These are phyloP conservation scores for Agriopis aurantiaria DNA, from an alignment of 2,888 invertebrate species.

Conservation along the genomic window DNA sequence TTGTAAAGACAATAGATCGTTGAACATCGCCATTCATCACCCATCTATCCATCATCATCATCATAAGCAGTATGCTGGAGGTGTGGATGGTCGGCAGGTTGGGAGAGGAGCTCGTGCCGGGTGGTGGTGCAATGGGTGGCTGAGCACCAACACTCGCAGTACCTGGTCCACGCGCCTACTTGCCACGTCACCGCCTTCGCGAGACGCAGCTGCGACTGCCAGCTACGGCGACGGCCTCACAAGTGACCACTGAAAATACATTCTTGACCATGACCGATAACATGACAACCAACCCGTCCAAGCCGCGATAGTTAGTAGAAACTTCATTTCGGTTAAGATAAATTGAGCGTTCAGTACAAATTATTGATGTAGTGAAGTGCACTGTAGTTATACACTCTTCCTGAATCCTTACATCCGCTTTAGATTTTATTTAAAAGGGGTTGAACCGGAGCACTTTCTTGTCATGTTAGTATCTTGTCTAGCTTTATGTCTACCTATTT, in stretches of 20 bases:
- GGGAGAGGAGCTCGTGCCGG: conserved; percentile 58
- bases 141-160: conserved; percentile 63
- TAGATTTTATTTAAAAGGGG: neutral
- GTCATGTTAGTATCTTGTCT: neutral
- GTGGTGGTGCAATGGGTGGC: conserved; percentile 61
- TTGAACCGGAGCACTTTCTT: neutral
- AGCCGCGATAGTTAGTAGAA: neutral
- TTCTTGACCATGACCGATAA: neutral
- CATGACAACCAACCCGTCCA: neutral
- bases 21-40: neutral
- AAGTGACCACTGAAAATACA: neutral
- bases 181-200: conserved; percentile 69
- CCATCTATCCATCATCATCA: conserved; percentile 34
- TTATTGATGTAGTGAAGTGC: neutral
- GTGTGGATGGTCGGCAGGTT: conserved; percentile 42
- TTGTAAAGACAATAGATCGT: neutral
- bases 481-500: neutral
- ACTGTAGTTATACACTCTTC: neutral
- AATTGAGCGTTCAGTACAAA: neutral
- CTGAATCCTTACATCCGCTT: neutral
- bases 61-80: conserved; percentile 35
- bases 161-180: conserved; percentile 68
- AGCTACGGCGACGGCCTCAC: conserved; percentile 49
- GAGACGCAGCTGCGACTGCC: conserved; percentile 69
- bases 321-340: neutral